Conservation (phyloP, 1,140 invertebrate species). For the Ganaspis sp. region DNA sequence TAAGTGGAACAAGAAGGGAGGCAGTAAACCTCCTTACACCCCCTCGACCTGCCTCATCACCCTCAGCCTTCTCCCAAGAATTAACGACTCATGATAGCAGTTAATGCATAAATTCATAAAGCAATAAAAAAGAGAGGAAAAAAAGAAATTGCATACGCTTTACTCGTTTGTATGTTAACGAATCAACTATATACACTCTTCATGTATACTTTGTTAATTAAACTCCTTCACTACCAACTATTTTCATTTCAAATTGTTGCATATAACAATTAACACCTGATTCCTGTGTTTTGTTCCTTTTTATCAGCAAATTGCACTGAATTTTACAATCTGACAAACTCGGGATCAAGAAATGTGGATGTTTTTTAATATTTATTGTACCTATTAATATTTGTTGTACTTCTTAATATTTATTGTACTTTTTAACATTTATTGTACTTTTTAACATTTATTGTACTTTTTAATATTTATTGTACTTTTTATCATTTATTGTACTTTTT, state of each 20-base stretch:
- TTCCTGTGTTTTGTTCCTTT: not conserved
- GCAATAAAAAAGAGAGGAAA: not conserved
- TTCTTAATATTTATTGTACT: too few relatives aligned
- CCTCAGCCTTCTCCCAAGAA: not conserved
- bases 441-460: too few relatives aligned
- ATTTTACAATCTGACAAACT: too few relatives aligned
- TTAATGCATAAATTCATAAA: slow-evolving; percentile 31
- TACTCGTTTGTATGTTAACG: slow-evolving; percentile 3
- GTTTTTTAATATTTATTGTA: too few relatives aligned
- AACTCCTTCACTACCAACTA: not conserved
- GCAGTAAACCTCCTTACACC: not conserved
- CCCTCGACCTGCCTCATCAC: not conserved
- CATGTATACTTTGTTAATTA: slow-evolving; percentile 7
- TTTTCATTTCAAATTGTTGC: not conserved
- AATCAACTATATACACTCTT: not conserved
- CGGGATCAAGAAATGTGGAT: not conserved
- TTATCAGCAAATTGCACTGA: too few relatives aligned
- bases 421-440: too few relatives aligned
- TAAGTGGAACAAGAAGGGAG: slow-evolving; percentile 21
- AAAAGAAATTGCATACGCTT: slow-evolving; percentile 6
- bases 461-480: too few relatives aligned
- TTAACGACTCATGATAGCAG: slow-evolving; percentile 26
- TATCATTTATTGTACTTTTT: too few relatives aligned
- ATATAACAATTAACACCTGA: not conserved
- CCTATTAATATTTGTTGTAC: too few relatives aligned